Percentiles rank a stretch among this genome's conserved stretches.
phyloP scores from a whole-genome alignment of 2,113 vertebrate genomes.

The Salvator merianae region DNA sequence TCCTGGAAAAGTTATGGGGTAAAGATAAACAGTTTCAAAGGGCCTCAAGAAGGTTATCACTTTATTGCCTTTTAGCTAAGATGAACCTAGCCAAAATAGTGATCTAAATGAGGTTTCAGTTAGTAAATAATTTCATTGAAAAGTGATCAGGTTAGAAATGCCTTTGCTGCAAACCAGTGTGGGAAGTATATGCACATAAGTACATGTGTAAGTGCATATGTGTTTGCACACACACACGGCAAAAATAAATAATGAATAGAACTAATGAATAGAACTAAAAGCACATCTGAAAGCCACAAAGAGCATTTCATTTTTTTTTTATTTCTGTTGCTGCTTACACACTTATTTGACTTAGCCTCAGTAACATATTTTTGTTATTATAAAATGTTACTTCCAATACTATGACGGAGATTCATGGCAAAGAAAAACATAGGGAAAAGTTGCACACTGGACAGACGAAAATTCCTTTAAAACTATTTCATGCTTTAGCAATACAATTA shows the following conservation, averaged over 20 bases:
- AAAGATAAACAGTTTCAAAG: conserved; percentile 27
- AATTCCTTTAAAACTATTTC: conserved; percentile 33
- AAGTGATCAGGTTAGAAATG: conserved; percentile 47
- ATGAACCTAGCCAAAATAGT: conserved; percentile 36
- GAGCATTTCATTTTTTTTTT: conserved; percentile 44
- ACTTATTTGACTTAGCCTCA: conserved; percentile 51
- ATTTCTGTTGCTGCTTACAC: conserved; percentile 41
- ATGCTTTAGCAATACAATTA: conserved; percentile 1
- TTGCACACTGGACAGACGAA: conserved; percentile 46
- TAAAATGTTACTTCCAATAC: conserved; percentile 25
- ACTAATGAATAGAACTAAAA: conserved; percentile 25
- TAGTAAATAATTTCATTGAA: conserved; percentile 61
- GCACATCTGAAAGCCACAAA: conserved; percentile 28
- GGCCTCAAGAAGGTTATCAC: conserved; percentile 50
- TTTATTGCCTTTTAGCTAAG: conserved; percentile 34
- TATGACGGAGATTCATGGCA: conserved; percentile 44
- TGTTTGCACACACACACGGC: neutral
- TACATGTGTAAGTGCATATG: no score
- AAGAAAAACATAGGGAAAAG: conserved; percentile 63
- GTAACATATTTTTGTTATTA: conserved; percentile 54
- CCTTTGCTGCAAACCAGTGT: conserved; percentile 20
- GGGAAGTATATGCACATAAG: conserved; percentile 61
- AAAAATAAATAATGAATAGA: conserved; percentile 63
- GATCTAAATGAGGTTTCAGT: conserved; percentile 51
- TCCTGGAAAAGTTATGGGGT: conserved; percentile 29